Conservation (phyloP, 2,797 vertebrate species). For the Pipistrellus pygmaeus region DNA sequence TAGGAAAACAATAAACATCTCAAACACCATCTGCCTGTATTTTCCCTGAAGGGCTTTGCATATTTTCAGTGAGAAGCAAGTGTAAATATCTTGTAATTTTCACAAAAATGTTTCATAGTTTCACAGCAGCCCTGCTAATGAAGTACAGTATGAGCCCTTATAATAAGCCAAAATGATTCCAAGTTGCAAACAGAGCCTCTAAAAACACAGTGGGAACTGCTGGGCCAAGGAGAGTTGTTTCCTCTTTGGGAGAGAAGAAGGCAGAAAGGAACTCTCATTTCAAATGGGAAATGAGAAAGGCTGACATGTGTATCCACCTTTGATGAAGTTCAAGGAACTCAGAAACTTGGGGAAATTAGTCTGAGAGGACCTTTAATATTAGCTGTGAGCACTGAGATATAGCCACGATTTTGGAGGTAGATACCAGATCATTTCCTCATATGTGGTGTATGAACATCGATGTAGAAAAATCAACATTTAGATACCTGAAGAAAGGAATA, state of each 20-base stretch:
- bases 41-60: constrained; percentile 77
- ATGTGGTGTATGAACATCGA: constrained; percentile 66
- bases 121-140: constrained; percentile 80
- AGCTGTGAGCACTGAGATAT: constrained; percentile 74
- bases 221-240: constrained; percentile 34
- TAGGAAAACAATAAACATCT: constrained; percentile 83
- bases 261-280: constrained; percentile 70
- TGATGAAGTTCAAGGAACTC: constrained; percentile 51
- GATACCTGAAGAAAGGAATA: constrained; percentile 77
- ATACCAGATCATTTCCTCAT: constrained; percentile 80
- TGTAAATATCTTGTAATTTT: constrained; percentile 83
- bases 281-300: constrained; percentile 58
- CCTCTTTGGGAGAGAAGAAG: constrained; percentile 58
- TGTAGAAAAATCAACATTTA: constrained; percentile 80
- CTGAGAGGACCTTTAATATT: constrained; percentile 72
- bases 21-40: constrained; percentile 82
- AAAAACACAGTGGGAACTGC: constrained; percentile 67
- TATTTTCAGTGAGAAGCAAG: constrained; percentile 80
- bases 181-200: constrained; percentile 70
- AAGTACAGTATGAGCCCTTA: constrained; percentile 76
- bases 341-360: constrained; percentile 67
- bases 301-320: constrained; percentile 22
- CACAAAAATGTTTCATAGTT: constrained; percentile 83
- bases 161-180: constrained; percentile 77
- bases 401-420: constrained; percentile 68